These are phyloP conservation scores for Plectrocnemia conspersa DNA, from an alignment of 1,140 invertebrate species.

Conservation along the genomic window DNA sequence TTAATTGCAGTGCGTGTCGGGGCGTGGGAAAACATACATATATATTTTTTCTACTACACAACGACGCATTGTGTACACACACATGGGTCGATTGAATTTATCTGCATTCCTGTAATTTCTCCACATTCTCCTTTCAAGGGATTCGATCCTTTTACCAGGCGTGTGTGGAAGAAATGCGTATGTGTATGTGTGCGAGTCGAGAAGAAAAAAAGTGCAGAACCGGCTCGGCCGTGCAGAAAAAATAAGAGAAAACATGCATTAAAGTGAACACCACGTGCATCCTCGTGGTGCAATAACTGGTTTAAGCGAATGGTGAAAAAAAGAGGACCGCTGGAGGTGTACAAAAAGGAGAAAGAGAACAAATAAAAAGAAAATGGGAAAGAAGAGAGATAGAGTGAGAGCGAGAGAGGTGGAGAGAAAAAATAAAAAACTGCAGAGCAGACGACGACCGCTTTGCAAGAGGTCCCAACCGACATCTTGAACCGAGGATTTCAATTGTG, in stretches of 20 bases:
- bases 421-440: conserved; percentile 8
- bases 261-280: conserved; percentile 21
- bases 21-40: too few species aligned
- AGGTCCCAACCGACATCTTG: conserved; percentile 5
- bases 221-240: conserved; percentile 16
- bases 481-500: too few species aligned
- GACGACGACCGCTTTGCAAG: conserved; percentile 8
- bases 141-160: too few species aligned
- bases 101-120: conserved; percentile 6
- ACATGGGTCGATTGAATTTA: conserved; percentile 1
- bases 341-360: too few species aligned
- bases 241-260: conserved; percentile 16
- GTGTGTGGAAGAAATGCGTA: too few species aligned
- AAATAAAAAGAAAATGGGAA: too few species aligned
- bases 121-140: neutral
- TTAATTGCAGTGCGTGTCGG: too few species aligned
- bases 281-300: conserved; percentile 22
- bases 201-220: too few species aligned
- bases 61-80: neutral
- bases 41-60: too few species aligned
- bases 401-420: too few species aligned
- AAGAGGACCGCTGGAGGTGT: conserved; percentile 2
- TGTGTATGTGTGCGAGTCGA: too few species aligned
- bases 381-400: too few species aligned
- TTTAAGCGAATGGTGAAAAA: neutral